A percentile compares a stretch with the other conserved stretches of the same genome.
Evolutionary conservation across 2,113 vertebrate species (phyloP).

Genomic region (Xiphophorus couchianus): DNA sequence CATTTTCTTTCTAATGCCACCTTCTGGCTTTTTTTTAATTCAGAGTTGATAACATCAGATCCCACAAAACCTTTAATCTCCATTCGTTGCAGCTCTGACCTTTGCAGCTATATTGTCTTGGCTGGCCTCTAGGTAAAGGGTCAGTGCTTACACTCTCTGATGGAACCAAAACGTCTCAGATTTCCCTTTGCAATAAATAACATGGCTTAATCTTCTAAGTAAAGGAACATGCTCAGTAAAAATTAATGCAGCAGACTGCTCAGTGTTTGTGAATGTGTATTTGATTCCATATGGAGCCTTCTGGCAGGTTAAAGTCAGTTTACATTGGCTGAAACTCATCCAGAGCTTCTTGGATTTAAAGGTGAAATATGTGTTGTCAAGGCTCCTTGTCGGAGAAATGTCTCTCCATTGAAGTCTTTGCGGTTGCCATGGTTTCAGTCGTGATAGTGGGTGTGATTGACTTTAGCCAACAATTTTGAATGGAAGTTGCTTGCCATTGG

Average conservation of each 20-base stretch:
- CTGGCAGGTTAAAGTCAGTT: neutral
- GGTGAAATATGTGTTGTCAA: slow-evolving; percentile 39
- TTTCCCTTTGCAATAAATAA: neutral
- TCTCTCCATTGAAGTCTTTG: slow-evolving; percentile 36
- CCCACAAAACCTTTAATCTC: slow-evolving; percentile 12
- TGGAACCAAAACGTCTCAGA: slow-evolving; percentile 1
- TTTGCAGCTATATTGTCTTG: neutral
- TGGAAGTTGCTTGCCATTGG: slow-evolving; percentile 12
- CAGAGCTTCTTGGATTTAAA: slow-evolving; percentile 30
- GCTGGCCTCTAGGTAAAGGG: slow-evolving; percentile 7
- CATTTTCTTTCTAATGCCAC: neutral
- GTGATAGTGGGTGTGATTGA: slow-evolving; percentile 21
- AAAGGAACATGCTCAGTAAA: neutral
- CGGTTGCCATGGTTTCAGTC: slow-evolving; percentile 62
- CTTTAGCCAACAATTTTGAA: slow-evolving; percentile 23
- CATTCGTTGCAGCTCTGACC: neutral
- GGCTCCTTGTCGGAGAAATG: slow-evolving; percentile 50
- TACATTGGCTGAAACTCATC: slow-evolving; percentile 5
- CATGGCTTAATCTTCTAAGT: neutral
- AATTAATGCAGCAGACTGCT: neutral
- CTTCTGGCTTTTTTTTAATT: neutral
- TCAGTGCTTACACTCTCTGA: neutral
- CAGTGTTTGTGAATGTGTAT: neutral
- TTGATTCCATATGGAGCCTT: neutral
- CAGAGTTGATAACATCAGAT: slow-evolving; percentile 5